A percentile compares a stretch with the other conserved stretches of the same genome.
Conservation (phyloP, 2,113 vertebrate species). For the Chaetorhynchus papuensis region DNA sequence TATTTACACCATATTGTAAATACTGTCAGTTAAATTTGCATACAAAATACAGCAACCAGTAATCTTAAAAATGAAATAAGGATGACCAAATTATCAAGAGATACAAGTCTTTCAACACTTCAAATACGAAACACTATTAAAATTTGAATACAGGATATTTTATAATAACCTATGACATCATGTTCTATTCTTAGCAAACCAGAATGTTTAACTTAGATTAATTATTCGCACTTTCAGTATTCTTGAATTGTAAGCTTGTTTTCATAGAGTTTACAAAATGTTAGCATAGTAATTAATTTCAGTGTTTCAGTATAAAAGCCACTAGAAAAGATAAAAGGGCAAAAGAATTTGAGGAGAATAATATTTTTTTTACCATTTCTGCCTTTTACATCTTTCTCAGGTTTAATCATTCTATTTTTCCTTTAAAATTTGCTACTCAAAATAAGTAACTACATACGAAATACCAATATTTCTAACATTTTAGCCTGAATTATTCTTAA, state of each 20-base stretch:
- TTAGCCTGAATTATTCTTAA: not conserved
- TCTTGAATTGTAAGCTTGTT: not conserved
- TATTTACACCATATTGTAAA: not conserved
- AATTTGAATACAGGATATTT: not conserved
- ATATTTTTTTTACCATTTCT: not conserved
- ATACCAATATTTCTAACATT: not conserved
- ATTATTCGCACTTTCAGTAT: not conserved
- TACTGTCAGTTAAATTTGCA: not conserved
- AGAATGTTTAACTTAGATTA: not conserved
- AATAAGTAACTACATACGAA: not conserved
- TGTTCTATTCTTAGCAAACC: not conserved
- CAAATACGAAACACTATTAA: not conserved
- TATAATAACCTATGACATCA: not conserved
- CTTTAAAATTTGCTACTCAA: not conserved
- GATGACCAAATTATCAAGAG: not conserved
- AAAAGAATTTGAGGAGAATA: not conserved
- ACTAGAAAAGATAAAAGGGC: not conserved
- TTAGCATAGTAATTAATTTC: conserved; percentile 5
- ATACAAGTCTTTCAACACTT: not conserved
- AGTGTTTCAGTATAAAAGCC: not conserved
- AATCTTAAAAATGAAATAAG: not conserved
- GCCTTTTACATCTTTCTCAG: not conserved
- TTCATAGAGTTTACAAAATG: not conserved
- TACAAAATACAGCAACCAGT: not conserved
- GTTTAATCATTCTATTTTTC: not conserved